These are phyloP conservation scores for Daktulosphaira vitifoliae DNA, from an alignment of 1,140 invertebrate genomes.

Conservation along the genomic window DNA sequence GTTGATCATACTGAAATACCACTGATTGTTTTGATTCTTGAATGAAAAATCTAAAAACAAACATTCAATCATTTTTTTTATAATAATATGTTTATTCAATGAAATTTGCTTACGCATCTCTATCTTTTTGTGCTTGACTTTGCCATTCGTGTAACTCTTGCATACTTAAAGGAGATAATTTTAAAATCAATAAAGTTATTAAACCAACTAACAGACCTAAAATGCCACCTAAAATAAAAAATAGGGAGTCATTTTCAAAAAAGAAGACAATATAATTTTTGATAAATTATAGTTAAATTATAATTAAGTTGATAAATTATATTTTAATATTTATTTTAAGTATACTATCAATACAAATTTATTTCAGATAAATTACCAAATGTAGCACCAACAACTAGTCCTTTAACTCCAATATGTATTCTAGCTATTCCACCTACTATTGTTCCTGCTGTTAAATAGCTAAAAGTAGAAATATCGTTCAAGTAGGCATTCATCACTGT, in stretches of 20 bases:
- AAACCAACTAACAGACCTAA: neutral
- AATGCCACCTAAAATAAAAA: neutral
- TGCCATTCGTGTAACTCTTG: conserved; percentile 15
- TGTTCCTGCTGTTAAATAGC: conserved; percentile 1
- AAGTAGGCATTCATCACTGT: neutral
- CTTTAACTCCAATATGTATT: conserved; percentile 10
- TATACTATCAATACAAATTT: no score
- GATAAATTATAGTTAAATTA: no score
- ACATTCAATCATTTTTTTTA: neutral
- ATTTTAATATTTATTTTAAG: no score
- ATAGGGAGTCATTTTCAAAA: no score
- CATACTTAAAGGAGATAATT: conserved; percentile 5
- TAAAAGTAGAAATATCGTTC: neutral
- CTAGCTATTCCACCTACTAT: conserved; percentile 18
- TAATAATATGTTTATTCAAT: neutral
- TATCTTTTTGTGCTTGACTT: neutral
- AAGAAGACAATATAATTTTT: no score
- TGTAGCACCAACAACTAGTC: conserved; percentile 12
- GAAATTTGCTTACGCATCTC: conserved; percentile 6
- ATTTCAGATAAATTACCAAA: conserved; percentile 10
- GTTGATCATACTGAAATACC: conserved; percentile 9
- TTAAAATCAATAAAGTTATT: conserved; percentile 10
- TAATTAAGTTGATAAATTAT: no score
- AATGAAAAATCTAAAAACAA: neutral
- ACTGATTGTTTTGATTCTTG: conserved; percentile 14